A percentile compares a stretch with the other conserved stretches of the same genome.
Evolutionary conservation across 2,797 vertebrate genomes (phyloP).

Genomic region (Anas capensis): DNA sequence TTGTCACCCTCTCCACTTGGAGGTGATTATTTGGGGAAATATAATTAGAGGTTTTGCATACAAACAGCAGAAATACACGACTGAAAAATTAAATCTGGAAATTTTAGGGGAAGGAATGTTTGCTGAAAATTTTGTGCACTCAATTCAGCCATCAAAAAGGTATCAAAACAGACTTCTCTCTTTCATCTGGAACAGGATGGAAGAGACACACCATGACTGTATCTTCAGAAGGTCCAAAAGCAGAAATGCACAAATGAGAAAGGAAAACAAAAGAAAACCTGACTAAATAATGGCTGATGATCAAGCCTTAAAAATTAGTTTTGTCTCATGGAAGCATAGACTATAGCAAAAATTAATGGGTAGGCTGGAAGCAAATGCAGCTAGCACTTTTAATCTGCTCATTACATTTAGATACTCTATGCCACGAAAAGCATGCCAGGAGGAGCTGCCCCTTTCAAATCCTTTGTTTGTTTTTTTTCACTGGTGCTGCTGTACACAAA

Average conservation of each 20-base stretch:
- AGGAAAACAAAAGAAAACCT: not conserved
- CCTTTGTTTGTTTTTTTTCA: not conserved
- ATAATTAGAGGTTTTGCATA: conserved; percentile 10
- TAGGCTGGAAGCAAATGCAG: not conserved
- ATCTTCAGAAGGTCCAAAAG: not conserved
- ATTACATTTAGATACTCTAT: not conserved
- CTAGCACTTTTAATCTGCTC: not conserved
- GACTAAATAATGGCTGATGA: not conserved
- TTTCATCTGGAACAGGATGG: not conserved
- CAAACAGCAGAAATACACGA: not conserved
- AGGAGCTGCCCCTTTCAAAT: not conserved
- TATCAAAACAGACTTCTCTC: not conserved
- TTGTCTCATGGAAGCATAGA: not conserved
- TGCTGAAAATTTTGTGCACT: not conserved
- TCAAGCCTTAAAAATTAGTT: not conserved
- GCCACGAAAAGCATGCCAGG: not conserved
- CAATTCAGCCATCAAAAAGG: not conserved
- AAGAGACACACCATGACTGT: rapidly evolving
- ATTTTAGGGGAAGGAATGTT: not conserved
- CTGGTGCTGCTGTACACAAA: not conserved
- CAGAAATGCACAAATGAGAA: not conserved
- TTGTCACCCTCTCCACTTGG: not conserved
- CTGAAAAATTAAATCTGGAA: not conserved
- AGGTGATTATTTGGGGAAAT: not conserved
- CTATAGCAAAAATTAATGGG: not conserved